A percentile compares a stretch with the other conserved stretches of the same genome.
Evolutionary conservation across 2,888 invertebrate genomes (phyloP).

Genomic region (Leistus spinibarbis): DNA sequence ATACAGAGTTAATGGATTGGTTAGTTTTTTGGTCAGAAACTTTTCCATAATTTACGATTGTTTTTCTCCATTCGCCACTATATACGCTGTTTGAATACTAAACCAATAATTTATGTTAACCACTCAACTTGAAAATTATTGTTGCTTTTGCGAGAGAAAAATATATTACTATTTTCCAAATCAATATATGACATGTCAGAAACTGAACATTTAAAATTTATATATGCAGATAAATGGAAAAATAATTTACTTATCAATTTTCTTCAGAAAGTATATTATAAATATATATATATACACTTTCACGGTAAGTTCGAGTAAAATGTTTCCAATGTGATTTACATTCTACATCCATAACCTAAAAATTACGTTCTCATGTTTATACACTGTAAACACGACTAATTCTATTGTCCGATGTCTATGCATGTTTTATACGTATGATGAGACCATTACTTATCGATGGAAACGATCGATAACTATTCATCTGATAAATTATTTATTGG

Average conservation of each 20-base stretch:
- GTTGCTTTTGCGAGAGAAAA: neutral
- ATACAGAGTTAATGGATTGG: neutral
- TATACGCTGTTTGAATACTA: neutral
- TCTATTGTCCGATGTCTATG: slow-evolving; percentile 5
- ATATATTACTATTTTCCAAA: neutral
- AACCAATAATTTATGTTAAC: neutral
- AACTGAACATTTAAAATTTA: neutral
- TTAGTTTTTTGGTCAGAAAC: neutral
- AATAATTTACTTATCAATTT: neutral
- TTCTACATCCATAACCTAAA: neutral
- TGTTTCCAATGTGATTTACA: neutral
- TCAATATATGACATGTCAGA: neutral
- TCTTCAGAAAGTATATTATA: neutral
- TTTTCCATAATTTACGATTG: slow-evolving; percentile 6
- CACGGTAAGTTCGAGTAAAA: too few species aligned
- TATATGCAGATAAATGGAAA: neutral
- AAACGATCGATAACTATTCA: slow-evolving; percentile 19
- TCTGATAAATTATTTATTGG: slow-evolving; percentile 24
- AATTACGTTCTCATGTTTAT: neutral
- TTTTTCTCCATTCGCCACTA: neutral
- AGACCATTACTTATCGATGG: neutral
- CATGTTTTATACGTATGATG: slow-evolving; percentile 11
- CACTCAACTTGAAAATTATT: neutral
- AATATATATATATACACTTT: neutral
- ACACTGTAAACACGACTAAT: neutral